A percentile compares a stretch with the other conserved stretches of the same genome.
Conservation (phyloP, 2,113 vertebrate species). For the Rhinichthys klamathensis region DNA sequence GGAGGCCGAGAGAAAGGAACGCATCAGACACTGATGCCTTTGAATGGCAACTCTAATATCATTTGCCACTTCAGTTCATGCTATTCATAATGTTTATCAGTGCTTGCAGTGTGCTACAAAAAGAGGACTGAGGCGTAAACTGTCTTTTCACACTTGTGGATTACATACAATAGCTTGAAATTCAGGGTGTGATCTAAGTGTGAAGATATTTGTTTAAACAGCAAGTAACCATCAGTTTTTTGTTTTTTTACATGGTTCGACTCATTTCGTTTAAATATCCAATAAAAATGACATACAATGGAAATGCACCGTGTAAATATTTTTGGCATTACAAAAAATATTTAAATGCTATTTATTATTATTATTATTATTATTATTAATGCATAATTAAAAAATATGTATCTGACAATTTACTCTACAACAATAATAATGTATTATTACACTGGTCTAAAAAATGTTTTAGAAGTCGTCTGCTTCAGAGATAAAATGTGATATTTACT, state of each 20-base stretch:
- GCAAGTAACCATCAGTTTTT: not conserved
- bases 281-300: conserved; percentile 12
- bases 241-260: conserved; percentile 22
- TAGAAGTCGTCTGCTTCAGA: no score
- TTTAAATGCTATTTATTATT: no score
- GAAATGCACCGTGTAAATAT: no score
- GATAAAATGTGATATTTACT: no score
- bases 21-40: conserved; percentile 22
- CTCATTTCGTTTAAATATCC: conserved; percentile 50
- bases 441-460: no score
- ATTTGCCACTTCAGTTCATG: conserved; percentile 26
- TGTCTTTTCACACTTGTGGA: conserved; percentile 42
- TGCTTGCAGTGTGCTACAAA: conserved; percentile 46
- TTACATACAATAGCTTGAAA: conserved; percentile 46
- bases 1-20: not conserved
- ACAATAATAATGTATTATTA: no score
- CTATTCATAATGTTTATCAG: conserved; percentile 20
- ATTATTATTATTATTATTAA: no score
- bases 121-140: conserved; percentile 11
- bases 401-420: no score
- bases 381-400: no score
- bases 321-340: no score
- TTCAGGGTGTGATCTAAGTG: conserved; percentile 36
- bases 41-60: conserved; percentile 30
- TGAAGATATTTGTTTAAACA: conserved; percentile 36